Evolutionary conservation across 2,113 vertebrate species (phyloP), one percentile per base, ranked within the genome.

Genomic region (Aythya baeri): DNA sequence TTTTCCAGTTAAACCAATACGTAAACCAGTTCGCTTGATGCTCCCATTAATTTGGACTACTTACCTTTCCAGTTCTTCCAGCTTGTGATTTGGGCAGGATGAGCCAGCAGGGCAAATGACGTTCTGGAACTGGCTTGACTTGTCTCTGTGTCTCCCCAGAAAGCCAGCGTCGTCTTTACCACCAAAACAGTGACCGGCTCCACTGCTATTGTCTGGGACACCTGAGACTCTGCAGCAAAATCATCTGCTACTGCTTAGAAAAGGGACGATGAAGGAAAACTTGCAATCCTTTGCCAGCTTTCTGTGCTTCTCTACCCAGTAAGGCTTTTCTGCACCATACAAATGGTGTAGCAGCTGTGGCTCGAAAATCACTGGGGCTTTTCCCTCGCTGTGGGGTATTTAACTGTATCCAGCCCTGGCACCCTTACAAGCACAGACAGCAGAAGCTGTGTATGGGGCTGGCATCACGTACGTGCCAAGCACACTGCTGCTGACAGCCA

Each of bases 1-100:
- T 87, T 43, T 74, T 96, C 88, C 91, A 94, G 83, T 90, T 94
- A 91, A 88, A 83, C 91, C 72, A 62, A 96, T 85, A 92, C 76
- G 52, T 83, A 91, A 78, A 85, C 77, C 81, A 82, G 94, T 72
- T 96, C 85, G 82, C 83, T 96, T 82, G 67, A 65, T 93, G 92
- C 91, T 89, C 89, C 91, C 86, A 95, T 95, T 97, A 96, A 97
- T 97, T 96, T 94, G 83, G 61, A 36, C 79, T 94, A 91, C 95
- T 91, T 96, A 96, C 96, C 88, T 95, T 97, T 97, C 96, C 95
- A 97, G 97, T 97, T 96, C 95, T 96, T 97, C 97, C 91, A 66
- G 96, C 93, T 96, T 94, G 83, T 95, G 93, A 94, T 86, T 96
- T 88, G 71, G 88, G 67, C 63, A 87, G 74, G 87, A 87, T 85